A percentile compares a stretch with the other conserved stretches of the same genome.
Evolutionary conservation across 2,888 invertebrate genomes (phyloP).

Genomic region (Gandaritis pyraliata): DNA sequence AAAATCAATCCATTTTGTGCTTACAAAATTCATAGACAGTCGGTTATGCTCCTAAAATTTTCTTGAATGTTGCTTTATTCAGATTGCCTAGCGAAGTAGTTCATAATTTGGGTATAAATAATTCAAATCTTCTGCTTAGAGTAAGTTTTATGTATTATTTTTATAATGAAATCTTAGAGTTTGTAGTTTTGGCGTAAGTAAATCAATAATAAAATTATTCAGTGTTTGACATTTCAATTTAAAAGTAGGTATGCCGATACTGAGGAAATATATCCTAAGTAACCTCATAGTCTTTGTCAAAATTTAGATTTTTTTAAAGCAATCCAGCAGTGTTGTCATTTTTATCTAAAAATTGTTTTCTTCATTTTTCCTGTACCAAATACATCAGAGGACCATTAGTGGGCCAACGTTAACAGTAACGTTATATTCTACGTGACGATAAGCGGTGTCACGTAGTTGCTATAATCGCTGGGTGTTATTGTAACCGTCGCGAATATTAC

Average conservation of each 20-base stretch:
- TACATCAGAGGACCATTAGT: conserved; percentile 52
- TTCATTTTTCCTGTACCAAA: conserved; percentile 36
- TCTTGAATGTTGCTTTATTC: conserved; percentile 31
- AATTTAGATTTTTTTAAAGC: background rate
- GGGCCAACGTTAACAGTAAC: conserved; percentile 52
- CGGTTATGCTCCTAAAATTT: conserved; percentile 54
- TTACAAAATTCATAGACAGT: conserved; percentile 51
- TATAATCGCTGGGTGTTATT: conserved; percentile 55
- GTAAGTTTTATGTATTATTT: conserved; percentile 1
- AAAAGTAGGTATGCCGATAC: no score
- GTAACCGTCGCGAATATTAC: conserved; percentile 40
- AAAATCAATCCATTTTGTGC: conserved; percentile 70
- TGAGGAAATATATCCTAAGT: no score
- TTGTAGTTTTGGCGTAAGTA: background rate
- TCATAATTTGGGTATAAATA: conserved; percentile 17
- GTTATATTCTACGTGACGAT: conserved; percentile 65
- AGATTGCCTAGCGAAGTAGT: conserved; percentile 28
- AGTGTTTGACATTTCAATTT: no score
- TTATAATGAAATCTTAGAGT: background rate
- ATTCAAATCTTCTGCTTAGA: conserved; percentile 14
- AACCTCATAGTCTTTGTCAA: no score
- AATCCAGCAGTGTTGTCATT: background rate
- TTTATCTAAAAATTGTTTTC: conserved; percentile 30
- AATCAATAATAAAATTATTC: no score
- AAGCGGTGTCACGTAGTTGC: conserved; percentile 55